Percentiles rank a stretch among this genome's conserved stretches.
These are phyloP conservation scores for Pollenia amentaria DNA, from an alignment of 2,888 invertebrate genomes.

Conservation along the genomic window DNA sequence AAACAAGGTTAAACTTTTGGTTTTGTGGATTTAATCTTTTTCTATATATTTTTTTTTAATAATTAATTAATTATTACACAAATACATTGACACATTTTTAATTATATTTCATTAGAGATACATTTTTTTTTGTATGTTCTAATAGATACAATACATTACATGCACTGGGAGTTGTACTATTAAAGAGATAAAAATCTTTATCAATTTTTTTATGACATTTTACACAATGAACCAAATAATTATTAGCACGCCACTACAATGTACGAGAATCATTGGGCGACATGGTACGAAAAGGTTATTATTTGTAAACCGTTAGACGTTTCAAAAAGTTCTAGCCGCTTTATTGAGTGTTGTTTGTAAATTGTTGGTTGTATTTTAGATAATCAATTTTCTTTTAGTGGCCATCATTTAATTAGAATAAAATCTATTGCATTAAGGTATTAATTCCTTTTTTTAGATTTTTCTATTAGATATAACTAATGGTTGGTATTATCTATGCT, in stretches of 20 bases:
- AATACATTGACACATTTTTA: not conserved
- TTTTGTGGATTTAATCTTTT: constrained; percentile 34
- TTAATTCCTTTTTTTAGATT: not conserved
- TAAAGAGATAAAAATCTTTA: constrained; percentile 52
- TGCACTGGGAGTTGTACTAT: not conserved
- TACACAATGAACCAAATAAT: constrained; percentile 7
- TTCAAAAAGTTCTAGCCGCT: not conserved
- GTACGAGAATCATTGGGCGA: not conserved
- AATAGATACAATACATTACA: not conserved
- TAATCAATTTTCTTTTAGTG: not conserved
- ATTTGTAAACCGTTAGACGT: not conserved
- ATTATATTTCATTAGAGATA: constrained; percentile 15
- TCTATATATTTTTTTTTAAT: not conserved
- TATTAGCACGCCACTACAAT: constrained; percentile 48
- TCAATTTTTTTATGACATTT: constrained; percentile 11
- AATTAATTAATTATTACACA: constrained; percentile 28
- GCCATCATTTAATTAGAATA: not conserved
- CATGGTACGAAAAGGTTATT: not conserved
- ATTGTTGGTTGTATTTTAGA: constrained; percentile 14
- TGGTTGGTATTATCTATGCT: not conserved
- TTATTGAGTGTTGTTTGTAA: not conserved
- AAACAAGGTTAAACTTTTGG: constrained; percentile 66
- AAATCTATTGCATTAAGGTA: not conserved
- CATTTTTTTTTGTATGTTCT: not conserved
- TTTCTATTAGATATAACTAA: not conserved